A percentile compares a stretch with the other conserved stretches of the same genome.
Evolutionary conservation across 2,888 invertebrate genomes (phyloP).

Genomic region (Polyommatus icarus): DNA sequence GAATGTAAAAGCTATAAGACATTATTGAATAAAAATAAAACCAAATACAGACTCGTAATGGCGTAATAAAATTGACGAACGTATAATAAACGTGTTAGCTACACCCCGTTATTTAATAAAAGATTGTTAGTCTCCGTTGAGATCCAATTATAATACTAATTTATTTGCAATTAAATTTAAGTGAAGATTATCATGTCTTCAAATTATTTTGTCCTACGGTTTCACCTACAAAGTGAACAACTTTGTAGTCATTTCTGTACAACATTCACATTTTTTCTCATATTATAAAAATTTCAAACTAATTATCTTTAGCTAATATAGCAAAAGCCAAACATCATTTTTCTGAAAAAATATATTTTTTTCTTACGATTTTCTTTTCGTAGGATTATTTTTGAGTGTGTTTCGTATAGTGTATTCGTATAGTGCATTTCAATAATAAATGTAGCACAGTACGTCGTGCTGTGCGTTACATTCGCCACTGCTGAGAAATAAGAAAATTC

Average conservation of each 20-base stretch:
- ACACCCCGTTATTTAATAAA: constrained; percentile 38
- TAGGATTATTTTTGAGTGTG: neutral
- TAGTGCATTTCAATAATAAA: neutral
- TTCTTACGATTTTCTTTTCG: neutral
- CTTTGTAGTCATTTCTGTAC: neutral
- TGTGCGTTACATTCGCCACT: constrained; percentile 44
- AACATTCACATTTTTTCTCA: neutral
- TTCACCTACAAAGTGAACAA: neutral
- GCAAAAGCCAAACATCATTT: neutral
- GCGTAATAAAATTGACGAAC: constrained; percentile 18
- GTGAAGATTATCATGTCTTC: neutral
- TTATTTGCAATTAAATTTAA: constrained; percentile 29
- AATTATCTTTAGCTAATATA: neutral
- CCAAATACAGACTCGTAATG: constrained; percentile 18
- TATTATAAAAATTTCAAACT: neutral
- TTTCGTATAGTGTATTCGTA: neutral
- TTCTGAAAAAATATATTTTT: no score
- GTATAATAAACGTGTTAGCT: constrained; percentile 36
- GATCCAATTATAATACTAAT: constrained; percentile 36
- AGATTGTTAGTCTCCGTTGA: constrained; percentile 39
- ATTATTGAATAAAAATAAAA: neutral
- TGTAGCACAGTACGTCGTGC: constrained; percentile 38
- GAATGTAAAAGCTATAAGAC: neutral
- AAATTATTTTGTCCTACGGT: neutral
- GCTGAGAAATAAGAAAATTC: constrained; percentile 59